Percentiles rank a stretch among this genome's conserved stretches.
Conservation (phyloP, 2,113 vertebrate genomes). For the Prunella himalayana region DNA sequence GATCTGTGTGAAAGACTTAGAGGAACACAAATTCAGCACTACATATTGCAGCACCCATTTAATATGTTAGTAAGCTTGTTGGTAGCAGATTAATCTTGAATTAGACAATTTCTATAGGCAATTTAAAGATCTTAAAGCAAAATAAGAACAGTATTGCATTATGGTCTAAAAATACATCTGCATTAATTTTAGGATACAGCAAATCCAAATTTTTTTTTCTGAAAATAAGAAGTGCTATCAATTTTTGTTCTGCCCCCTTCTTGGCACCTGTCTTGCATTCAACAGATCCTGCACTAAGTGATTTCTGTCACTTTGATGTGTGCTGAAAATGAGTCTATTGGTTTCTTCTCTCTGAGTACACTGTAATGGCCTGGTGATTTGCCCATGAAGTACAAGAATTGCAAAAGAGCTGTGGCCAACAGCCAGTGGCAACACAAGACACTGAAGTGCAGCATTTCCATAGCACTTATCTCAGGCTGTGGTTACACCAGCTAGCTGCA, state of each 20-base stretch:
- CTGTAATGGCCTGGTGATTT: background rate
- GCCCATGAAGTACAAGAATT: background rate
- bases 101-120: background rate
- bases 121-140: background rate
- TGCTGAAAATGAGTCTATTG: background rate
- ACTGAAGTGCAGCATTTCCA: background rate
- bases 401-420: background rate
- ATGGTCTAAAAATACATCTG: background rate
- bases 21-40: background rate
- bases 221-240: background rate
- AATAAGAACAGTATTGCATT: background rate
- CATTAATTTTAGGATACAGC: background rate
- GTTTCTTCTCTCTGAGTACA: background rate
- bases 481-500: background rate
- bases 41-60: background rate
- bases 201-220: background rate
- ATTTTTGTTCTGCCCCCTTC: background rate
- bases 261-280: background rate
- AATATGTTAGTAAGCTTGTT: background rate
- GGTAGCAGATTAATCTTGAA: background rate
- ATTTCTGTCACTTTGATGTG: background rate
- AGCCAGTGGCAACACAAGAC: background rate
- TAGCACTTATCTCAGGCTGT: background rate
- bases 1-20: conserved; percentile 95
- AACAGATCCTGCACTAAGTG: background rate